These are phyloP conservation scores for Ditula angustiorana DNA, from an alignment of 2,888 invertebrate species.

Conservation along the genomic window DNA sequence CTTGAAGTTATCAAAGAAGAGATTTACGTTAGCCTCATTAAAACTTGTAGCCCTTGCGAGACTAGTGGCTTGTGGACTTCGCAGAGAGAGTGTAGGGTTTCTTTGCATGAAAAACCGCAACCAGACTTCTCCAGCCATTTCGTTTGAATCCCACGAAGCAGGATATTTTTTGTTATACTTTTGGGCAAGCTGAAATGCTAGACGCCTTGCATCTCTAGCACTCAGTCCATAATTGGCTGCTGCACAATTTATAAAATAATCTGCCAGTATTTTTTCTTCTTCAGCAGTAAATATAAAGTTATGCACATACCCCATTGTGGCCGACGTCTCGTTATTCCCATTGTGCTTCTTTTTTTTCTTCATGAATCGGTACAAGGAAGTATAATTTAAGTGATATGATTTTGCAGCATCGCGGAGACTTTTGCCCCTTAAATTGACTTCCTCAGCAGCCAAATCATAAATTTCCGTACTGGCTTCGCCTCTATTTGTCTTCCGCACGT, in stretches of 20 bases:
- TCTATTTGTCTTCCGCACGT: too few species aligned
- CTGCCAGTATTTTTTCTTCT: not conserved
- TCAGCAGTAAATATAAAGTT: not conserved
- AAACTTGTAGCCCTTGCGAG: not conserved
- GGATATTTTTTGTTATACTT: not conserved
- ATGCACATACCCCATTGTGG: not conserved
- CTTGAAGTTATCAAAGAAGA: not conserved
- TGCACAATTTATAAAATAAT: not conserved
- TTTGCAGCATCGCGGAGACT: not conserved
- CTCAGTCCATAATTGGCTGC: not conserved
- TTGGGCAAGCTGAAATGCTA: not conserved
- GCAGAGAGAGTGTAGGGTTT: not conserved
- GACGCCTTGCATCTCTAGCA: not conserved
- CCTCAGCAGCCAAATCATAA: not conserved
- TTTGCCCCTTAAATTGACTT: not conserved
- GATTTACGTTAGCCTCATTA: not conserved
- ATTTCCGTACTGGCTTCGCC: not conserved
- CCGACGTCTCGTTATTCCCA: too few species aligned
- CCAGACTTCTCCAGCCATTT: conserved; percentile 1
- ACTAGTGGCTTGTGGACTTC: not conserved
- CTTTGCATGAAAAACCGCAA: not conserved
- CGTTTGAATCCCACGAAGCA: not conserved
- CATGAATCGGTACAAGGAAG: not conserved
- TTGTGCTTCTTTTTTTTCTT: too few species aligned
- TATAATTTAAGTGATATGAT: too few species aligned